phyloP scores from a whole-genome alignment of 1,140 invertebrate species.

The Drosophila sulfurigaster region DNA sequence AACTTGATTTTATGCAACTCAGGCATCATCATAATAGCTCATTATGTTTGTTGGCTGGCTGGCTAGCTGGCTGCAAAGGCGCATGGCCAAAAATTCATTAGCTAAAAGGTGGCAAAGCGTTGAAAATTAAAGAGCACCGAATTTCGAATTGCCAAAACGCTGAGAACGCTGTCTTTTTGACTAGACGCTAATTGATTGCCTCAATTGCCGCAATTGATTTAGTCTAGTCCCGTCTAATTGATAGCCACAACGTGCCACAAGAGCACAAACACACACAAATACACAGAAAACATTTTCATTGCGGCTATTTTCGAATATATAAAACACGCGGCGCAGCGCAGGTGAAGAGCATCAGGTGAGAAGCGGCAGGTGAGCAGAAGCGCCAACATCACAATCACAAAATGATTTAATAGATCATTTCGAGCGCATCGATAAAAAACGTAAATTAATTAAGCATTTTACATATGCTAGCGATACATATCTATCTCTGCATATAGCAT shows the following conservation, averaged over 20 bases:
- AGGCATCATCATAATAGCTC: conserved; percentile 79
- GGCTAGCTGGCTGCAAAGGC: conserved; percentile 12
- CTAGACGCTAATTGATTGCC: conserved; percentile 49
- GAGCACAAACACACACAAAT: conserved; percentile 27
- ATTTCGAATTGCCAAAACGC: conserved; percentile 1
- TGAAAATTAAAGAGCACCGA: conserved; percentile 25
- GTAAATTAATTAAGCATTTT: conserved; percentile 69
- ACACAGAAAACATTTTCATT: conserved; percentile 34
- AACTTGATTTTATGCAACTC: conserved; percentile 63
- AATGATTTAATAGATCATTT: conserved; percentile 67
- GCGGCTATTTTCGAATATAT: conserved; percentile 46
- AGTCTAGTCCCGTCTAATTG: conserved; percentile 58
- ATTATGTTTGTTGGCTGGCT: conserved; percentile 55
- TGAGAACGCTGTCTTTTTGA: conserved; percentile 19
- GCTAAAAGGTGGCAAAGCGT: conserved; percentile 63
- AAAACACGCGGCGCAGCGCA: conserved; percentile 20
- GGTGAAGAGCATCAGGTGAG: conserved; percentile 36
- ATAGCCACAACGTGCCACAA: conserved; percentile 58
- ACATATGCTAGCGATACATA: conserved; percentile 18
- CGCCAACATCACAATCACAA: conserved; percentile 22
- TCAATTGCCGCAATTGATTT: conserved; percentile 60
- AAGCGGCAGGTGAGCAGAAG: conserved; percentile 15
- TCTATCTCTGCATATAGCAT: not conserved
- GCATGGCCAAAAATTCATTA: conserved; percentile 69
- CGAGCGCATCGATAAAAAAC: conserved; percentile 55